Evolutionary conservation across 2,113 vertebrate genomes (phyloP), one percentile per base, ranked within the genome.

Genomic region (Nothoprocta perdicaria): DNA sequence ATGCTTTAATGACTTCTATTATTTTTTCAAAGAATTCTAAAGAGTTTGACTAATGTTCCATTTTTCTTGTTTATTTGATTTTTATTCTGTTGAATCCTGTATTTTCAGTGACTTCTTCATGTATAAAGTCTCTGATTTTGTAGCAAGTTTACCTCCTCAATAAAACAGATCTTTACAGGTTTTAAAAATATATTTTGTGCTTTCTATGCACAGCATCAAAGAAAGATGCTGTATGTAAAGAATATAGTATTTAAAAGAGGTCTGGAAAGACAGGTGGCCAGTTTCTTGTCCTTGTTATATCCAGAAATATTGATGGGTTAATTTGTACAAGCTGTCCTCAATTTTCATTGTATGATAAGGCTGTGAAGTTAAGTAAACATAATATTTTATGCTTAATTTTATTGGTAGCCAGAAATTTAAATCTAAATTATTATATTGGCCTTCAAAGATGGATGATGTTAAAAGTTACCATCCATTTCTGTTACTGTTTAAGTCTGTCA

Each of bases 331-430:
- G 31, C 79, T 80, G 41, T 80, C 38, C 71, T 92, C 60, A 67
- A 29, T 89, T 89, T 88, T 82, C 13, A 19, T 80, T 67, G n/a
- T 76, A 43, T 45, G 31, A 77, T 74, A 60, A 43, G 80, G 41
- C 60, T 80, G 24, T 40, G 16, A 41, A 89, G 58, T 68, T 77
- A 63, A 84, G 43, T 89, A 82, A 89, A 60, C n/a, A 16, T 48
- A 33, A 12, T 57, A 26, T 80, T 90, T 93, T 27, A 33, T 82
- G 33, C 9, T 62, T 89, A 23, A 86, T 94, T 93, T 93, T 92
- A 88, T 84, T 89, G 65, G 52, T 80, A 74, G 50, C 12, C 43
- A 52, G 68, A 72, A 83, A 48, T 74, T 95, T 73, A 73, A 79
- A 60, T 85, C 60, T 89, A 11, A 75, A 10, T 82, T 93, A 76